Conservation (phyloP, 1,140 invertebrate species). For the Dendroctonus ponderosae region DNA sequence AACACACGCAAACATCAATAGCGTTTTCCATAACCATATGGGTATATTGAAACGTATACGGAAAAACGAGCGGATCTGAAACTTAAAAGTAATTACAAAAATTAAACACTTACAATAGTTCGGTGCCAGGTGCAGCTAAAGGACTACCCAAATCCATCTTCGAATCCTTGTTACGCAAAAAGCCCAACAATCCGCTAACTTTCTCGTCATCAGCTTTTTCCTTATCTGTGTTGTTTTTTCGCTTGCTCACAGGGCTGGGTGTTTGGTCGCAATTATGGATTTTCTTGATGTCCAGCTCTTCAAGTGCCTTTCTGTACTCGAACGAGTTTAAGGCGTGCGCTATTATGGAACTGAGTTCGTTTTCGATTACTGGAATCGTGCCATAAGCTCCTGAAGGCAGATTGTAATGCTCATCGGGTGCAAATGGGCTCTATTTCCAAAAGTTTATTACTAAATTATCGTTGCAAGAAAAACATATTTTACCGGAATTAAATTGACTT, state of each 20-base stretch:
- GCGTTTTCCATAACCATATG: too few relatives aligned
- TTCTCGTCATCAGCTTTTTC: slow-evolving; percentile 53
- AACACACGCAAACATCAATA: not conserved
- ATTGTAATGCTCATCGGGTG: slow-evolving; percentile 65
- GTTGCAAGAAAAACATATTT: slow-evolving; percentile 2
- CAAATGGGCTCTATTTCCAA: slow-evolving; percentile 56
- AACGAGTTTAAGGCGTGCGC: slow-evolving; percentile 75
- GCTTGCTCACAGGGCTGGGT: slow-evolving; percentile 54
- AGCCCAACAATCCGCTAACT: slow-evolving; percentile 53
- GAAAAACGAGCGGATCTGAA: too few relatives aligned
- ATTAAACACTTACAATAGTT: too few relatives aligned
- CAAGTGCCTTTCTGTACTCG: slow-evolving; percentile 67
- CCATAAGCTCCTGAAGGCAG: slow-evolving; percentile 58
- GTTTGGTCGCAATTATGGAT: slow-evolving; percentile 45
- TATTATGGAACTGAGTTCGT: slow-evolving; percentile 86
- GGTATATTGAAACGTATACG: too few relatives aligned
- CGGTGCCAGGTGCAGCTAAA: too few relatives aligned
- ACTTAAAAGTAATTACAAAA: too few relatives aligned
- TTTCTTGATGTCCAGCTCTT: slow-evolving; percentile 53
- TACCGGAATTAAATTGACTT: slow-evolving; percentile 51
- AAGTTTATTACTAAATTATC: not conserved
- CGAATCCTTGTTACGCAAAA: slow-evolving; percentile 51
- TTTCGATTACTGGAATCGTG: slow-evolving; percentile 78
- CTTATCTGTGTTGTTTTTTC: slow-evolving; percentile 51
- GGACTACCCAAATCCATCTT: slow-evolving; percentile 37